Evolutionary conservation across 1,140 invertebrate species (phyloP).

Genomic region (Onthophagus taurus): DNA sequence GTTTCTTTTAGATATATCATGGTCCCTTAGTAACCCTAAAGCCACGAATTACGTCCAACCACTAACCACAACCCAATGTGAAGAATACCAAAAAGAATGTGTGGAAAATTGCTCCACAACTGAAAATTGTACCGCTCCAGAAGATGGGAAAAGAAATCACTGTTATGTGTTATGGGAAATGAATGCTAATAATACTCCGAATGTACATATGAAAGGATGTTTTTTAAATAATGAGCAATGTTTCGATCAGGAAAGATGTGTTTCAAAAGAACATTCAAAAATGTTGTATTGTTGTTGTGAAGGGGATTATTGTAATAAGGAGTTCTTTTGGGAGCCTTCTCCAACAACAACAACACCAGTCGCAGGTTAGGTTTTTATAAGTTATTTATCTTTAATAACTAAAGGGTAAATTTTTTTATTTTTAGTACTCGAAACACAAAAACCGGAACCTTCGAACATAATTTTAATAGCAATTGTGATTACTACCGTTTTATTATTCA

Average conservation of each 20-base stretch:
- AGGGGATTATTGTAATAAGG: conserved; percentile 78
- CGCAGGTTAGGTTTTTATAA: too few species aligned
- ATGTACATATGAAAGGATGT: conserved; percentile 61
- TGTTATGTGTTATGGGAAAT: conserved; percentile 63
- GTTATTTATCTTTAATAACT: too few species aligned
- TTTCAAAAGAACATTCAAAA: conserved; percentile 52
- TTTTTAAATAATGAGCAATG: conserved; percentile 71
- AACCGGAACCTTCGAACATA: conserved; percentile 16
- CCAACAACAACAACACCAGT: conserved; percentile 52
- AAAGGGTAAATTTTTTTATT: too few species aligned
- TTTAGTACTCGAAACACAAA: conserved; percentile 25
- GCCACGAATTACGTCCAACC: too few species aligned
- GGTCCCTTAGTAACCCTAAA: too few species aligned
- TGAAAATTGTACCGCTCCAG: conserved; percentile 42
- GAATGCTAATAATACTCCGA: conserved; percentile 43
- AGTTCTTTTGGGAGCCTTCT: conserved; percentile 63
- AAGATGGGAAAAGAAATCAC: conserved; percentile 44
- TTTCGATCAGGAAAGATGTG: conserved; percentile 58
- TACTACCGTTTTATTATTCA: conserved; percentile 5
- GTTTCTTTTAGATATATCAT: too few species aligned
- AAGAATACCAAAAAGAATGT: conserved; percentile 46
- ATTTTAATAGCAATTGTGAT: conserved; percentile 7
- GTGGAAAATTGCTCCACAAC: conserved; percentile 38
- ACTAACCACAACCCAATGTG: conserved; percentile 37
- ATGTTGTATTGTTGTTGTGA: conserved; percentile 85